Evolutionary conservation across 2,113 vertebrate species (phyloP), one percentile per base, ranked within the genome.

Genomic region (Prunella himalayana): DNA sequence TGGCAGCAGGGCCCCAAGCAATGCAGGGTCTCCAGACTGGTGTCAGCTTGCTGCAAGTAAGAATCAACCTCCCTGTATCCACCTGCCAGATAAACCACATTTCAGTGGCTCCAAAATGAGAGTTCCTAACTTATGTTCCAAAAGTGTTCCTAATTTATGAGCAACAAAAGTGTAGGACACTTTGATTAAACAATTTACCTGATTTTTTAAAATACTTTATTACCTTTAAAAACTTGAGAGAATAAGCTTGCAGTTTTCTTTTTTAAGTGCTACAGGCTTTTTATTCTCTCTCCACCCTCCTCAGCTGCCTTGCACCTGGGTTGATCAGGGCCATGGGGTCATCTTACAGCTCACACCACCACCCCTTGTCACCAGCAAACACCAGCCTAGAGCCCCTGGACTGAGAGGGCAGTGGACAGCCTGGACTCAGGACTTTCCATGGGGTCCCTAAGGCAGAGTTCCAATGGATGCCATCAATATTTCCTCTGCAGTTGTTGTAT

Each of bases 1-100:
- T 21, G 35, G n/a, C 82, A 70, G 56, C 17, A 2, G 0, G 2
- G 59, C 31, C 42, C 39, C 0, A 0, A 28, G 75, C 35, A 83
- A 3, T 1, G 6, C 41, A 53, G 19, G 8, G 35, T 7, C 25
- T 57, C 30, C 53, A 39, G 47, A 35, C 10, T 7, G 7, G 3
- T 21, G 47, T 13, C 37, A 44, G 22, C 42, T 66, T 57, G 42
- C 35, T 20, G n/a, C 60, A 81, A 33, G 23, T 7, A 50, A 57
- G 21, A n/a, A 42, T 13, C 30, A 33, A 21, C 18, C 5, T 7
- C 12, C 44, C 30, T 31, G 4, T 8, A 27, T 9, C 51, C 66
- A 54, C 33, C 65, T 68, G 41, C 35, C 53, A 31, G 28, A 25
- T 3, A 56, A 85, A 24, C 8, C 42, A 4, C 3, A 6, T 64